Conservation (phyloP, 2,888 invertebrate genomes). For the Lacanobia wlatinum region DNA sequence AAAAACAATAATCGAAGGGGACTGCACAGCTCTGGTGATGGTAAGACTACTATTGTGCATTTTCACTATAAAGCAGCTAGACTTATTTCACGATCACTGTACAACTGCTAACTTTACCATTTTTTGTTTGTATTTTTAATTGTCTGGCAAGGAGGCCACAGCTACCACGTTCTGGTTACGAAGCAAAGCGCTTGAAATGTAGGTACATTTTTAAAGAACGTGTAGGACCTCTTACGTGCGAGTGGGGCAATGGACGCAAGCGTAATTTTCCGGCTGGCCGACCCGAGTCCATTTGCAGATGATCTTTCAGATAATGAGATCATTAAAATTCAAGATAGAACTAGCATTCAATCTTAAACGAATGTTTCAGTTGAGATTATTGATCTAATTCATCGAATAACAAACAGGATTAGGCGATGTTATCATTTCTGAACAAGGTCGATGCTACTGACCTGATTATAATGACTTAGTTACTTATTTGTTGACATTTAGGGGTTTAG, state of each 20-base stretch:
- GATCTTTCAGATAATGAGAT: conserved; percentile 27
- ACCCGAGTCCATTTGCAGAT: conserved; percentile 6
- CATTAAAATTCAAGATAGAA: conserved; percentile 30
- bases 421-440: conserved; percentile 43
- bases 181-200: neutral
- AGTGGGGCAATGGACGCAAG: conserved; percentile 43
- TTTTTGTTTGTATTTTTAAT: neutral
- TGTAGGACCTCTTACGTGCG: conserved; percentile 26
- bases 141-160: neutral
- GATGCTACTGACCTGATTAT: conserved; percentile 48
- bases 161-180: neutral
- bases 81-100: neutral
- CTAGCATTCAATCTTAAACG: neutral
- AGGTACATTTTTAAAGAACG: neutral
- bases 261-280: conserved; percentile 54
- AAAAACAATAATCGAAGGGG: conserved; percentile 84
- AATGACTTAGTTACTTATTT: conserved; percentile 34
- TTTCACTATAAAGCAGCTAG: neutral
- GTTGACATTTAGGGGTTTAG: conserved; percentile 19
- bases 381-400: conserved; percentile 18
- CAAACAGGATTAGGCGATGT: conserved; percentile 27
- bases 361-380: conserved; percentile 17
- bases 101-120: neutral
- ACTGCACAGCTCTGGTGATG: conserved; percentile 74
- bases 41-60: conserved; percentile 57